These are phyloP conservation scores for Ecliptopera silaceata DNA, from an alignment of 2,888 invertebrate species.

Conservation along the genomic window DNA sequence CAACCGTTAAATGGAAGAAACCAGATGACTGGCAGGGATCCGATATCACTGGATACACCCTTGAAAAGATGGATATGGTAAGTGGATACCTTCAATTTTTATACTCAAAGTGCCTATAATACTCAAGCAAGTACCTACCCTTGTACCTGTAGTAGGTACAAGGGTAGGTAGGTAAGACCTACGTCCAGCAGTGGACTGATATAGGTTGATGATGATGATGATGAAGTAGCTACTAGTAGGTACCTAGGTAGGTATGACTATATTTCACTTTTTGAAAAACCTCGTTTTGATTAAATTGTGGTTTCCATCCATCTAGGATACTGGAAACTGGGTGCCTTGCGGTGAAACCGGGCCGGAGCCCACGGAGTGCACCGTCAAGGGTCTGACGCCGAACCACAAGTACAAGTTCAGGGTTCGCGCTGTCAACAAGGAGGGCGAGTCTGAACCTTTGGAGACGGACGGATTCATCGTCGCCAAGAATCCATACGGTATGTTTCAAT, in stretches of 20 bases:
- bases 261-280: no score
- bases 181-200: no score
- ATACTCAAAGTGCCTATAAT: no score
- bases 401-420: slow-evolving; percentile 99
- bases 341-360: slow-evolving; percentile 94
- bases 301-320: slow-evolving; percentile 81
- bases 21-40: slow-evolving; percentile 95
- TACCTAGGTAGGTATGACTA: background rate
- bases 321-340: slow-evolving; percentile 97
- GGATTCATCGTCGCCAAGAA: slow-evolving; percentile 96
- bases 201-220: no score
- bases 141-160: background rate
- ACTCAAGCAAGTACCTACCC: background rate
- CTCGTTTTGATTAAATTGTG: no score
- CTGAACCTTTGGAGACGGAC: slow-evolving; percentile 95
- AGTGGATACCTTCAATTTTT: no score
- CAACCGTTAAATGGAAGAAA: slow-evolving; percentile 95
- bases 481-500: slow-evolving; percentile 90
- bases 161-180: no score
- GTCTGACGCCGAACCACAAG: slow-evolving; percentile 96
- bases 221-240: background rate
- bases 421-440: slow-evolving; percentile 98
- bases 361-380: slow-evolving; percentile 92
- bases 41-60: slow-evolving; percentile 93
- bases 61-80: slow-evolving; percentile 97